Evolutionary conservation across 2,888 invertebrate species (phyloP).

Genomic region (Eulithis testata): DNA sequence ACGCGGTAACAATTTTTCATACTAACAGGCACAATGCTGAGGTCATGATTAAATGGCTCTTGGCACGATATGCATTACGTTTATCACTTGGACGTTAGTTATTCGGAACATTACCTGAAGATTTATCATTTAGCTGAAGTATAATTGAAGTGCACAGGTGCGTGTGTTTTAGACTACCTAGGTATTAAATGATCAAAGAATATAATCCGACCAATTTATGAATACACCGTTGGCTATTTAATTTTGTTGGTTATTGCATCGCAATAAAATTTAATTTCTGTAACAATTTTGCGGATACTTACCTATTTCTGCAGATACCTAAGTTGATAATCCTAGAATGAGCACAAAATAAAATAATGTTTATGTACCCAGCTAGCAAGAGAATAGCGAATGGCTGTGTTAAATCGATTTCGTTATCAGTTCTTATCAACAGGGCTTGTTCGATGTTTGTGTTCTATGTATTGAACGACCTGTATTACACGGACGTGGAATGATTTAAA

Average conservation of each 20-base stretch:
- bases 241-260: too few relatives aligned
- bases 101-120: constrained; percentile 5
- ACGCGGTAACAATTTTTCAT: not conserved
- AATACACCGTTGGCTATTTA: too few relatives aligned
- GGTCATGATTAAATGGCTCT: not conserved
- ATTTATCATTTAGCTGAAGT: constrained; percentile 2
- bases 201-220: not conserved
- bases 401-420: constrained; percentile 55
- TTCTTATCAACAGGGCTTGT: constrained; percentile 35
- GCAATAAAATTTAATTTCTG: too few relatives aligned
- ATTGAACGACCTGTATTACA: not conserved
- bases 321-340: constrained; percentile 2
- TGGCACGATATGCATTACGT: not conserved
- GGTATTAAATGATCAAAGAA: not conserved
- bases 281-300: too few relatives aligned
- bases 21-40: not conserved
- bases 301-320: too few relatives aligned
- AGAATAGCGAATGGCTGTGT: constrained; percentile 22
- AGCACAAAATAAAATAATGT: not conserved
- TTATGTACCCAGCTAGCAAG: not conserved
- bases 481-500: not conserved
- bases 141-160: constrained; percentile 4
- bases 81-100: constrained; percentile 2
- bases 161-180: not conserved
- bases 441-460: constrained; percentile 29